Percentiles rank a stretch among this genome's conserved stretches.
Evolutionary conservation across 2,888 invertebrate genomes (phyloP).

Genomic region (Galeruca laticollis): DNA sequence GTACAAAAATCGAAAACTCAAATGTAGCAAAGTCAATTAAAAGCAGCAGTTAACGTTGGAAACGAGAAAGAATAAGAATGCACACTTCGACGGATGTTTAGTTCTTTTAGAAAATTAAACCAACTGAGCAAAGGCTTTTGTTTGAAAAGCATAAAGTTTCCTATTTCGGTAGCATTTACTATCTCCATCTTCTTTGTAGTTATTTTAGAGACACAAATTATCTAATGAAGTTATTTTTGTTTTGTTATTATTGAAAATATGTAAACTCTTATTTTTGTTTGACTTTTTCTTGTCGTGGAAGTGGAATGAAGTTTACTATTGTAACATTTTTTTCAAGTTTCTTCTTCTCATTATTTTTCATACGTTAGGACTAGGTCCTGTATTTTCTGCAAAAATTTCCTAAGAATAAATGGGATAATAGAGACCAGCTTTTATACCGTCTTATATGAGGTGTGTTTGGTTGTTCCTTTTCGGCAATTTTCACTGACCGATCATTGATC

Average conservation of each 20-base stretch:
- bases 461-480: too few species aligned
- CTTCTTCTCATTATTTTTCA: too few species aligned
- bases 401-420: too few species aligned
- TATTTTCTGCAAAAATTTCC: too few species aligned
- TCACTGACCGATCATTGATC: too few species aligned
- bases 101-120: conserved; percentile 27
- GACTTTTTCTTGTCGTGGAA: neutral
- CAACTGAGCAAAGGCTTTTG: conserved; percentile 15
- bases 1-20: conserved; percentile 17
- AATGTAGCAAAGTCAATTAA: conserved; percentile 32
- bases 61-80: conserved; percentile 16
- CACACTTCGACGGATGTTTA: conserved; percentile 17
- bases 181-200: neutral
- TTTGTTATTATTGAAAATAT: neutral
- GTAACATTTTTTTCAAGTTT: too few species aligned
- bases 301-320: neutral
- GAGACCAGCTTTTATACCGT: too few species aligned
- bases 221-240: neutral
- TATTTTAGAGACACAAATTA: neutral
- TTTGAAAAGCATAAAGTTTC: neutral
- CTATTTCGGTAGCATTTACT: neutral
- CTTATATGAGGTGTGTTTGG: too few species aligned
- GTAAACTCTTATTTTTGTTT: neutral
- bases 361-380: too few species aligned
- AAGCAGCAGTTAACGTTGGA: conserved; percentile 28